Evolutionary conservation across 2,113 vertebrate species (phyloP), one percentile per base, ranked within the genome.

Genomic region (Protobothrops mucrosquamatus): DNA sequence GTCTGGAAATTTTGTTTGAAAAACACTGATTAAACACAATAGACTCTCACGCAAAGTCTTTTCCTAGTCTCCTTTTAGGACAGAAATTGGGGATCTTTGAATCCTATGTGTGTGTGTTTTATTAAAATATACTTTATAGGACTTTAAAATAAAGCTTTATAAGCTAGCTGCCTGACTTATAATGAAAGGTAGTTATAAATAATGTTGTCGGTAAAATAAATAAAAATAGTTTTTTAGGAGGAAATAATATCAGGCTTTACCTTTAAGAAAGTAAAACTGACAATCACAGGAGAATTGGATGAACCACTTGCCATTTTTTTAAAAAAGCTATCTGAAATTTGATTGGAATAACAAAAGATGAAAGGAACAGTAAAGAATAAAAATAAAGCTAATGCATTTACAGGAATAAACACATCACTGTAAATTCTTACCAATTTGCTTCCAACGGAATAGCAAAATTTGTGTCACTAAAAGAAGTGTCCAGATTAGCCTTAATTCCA

Each of bases 231-330:
- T 18, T 29, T 24, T 48, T 85, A 59, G 43, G 59, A 59, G 90
- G 6, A 85, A 93, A 1, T 51, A 51, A 92, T 8, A 20, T 22
- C 34, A 81, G 22, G 92, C 93, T 90, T 59, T 2, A 11, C 3
- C 91, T 93, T 92, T 61, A 85, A 92, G 55, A n/a, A 69, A 69
- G 88, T 54, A 95, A 96, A 93, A 56, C 89, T 90, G 88, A 59
- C 0, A 1, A 51, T 24, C 34, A 92, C 94, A 89, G 54, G 4
- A 88, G 88, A 51, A 4, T 20, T 4, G 89, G 94, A 94, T 0
- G 0, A 34, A 81, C 34, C 69, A 39, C 34, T 81, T 43, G 74
- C 34, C 34, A 20, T 74, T 39, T 34, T 34, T 34, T n/a, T 9
- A 0, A 81, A 81, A 39, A 81, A 39, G 6, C 61, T 34, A 23